phyloP scores from a whole-genome alignment of 2,888 invertebrate genomes.

The Eledona agricola region DNA sequence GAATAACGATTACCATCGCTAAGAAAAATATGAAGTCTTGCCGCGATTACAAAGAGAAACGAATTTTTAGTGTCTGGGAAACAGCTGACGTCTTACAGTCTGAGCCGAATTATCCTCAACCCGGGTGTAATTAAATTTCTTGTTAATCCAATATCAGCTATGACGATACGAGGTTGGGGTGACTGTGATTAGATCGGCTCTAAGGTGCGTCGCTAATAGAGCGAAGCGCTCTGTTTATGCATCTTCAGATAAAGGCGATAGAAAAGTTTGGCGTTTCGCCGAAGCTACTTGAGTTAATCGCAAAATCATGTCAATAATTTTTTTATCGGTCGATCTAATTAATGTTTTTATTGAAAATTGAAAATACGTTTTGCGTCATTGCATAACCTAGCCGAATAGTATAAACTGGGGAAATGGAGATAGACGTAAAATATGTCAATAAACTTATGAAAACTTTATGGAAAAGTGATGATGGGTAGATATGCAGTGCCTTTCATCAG shows the following conservation, averaged over 20 bases:
- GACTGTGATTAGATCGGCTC: background rate
- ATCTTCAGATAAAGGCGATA: slow-evolving; percentile 13
- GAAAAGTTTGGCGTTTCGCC: too few relatives aligned
- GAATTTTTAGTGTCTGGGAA: background rate
- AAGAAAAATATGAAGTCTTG: too few relatives aligned
- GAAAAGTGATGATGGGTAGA: slow-evolving; percentile 28
- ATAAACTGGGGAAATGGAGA: too few relatives aligned
- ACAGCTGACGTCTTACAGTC: background rate
- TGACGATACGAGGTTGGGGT: slow-evolving; percentile 2
- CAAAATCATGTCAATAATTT: slow-evolving; percentile 34
- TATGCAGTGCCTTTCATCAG: slow-evolving; percentile 34
- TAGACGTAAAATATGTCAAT: slow-evolving; percentile 23
- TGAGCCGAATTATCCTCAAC: slow-evolving; percentile 3
- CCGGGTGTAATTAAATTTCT: slow-evolving; percentile 9
- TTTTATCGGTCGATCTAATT: slow-evolving; percentile 23
- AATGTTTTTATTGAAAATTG: slow-evolving; percentile 7
- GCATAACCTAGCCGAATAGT: background rate
- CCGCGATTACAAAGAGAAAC: too few relatives aligned
- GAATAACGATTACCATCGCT: too few relatives aligned
- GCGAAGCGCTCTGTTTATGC: slow-evolving; percentile 2
- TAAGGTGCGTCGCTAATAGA: background rate
- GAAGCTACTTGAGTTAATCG: slow-evolving; percentile 36
- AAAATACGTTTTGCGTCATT: slow-evolving; percentile 11
- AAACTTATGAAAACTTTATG: slow-evolving; percentile 19
- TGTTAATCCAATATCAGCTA: slow-evolving; percentile 7